Evolutionary conservation across 2,797 vertebrate genomes (phyloP).

Genomic region (Tympanoctomys barrerae): DNA sequence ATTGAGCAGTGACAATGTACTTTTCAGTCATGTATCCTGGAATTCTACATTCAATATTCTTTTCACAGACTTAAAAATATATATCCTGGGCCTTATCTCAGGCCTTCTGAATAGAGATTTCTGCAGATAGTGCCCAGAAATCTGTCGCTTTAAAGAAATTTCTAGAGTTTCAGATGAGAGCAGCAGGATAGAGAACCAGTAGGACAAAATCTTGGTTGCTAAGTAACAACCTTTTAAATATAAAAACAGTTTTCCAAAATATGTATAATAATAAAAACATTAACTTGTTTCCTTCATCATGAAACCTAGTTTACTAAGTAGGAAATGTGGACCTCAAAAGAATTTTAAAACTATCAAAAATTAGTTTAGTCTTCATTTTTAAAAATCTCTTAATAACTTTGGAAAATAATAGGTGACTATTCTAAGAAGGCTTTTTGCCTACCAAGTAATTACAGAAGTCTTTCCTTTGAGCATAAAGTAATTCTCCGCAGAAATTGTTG

Average conservation of each 20-base stretch:
- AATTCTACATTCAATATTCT: not conserved
- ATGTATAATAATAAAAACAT: not conserved
- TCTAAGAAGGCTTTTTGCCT: not conserved
- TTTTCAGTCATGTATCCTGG: not conserved
- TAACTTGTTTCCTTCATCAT: not conserved
- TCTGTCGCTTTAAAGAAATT: not conserved
- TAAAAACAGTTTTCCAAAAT: not conserved
- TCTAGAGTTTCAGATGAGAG: not conserved
- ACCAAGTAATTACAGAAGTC: not conserved
- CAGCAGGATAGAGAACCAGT: not conserved
- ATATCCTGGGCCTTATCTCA: not conserved
- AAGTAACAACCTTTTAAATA: slow-evolving; percentile 26
- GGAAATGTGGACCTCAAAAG: not conserved
- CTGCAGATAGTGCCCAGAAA: not conserved
- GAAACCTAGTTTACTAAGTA: not conserved
- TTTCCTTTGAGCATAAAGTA: not conserved
- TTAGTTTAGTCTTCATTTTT: not conserved
- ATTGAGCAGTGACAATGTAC: not conserved
- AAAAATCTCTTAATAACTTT: not conserved
- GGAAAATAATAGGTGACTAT: not conserved
- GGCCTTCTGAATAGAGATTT: not conserved
- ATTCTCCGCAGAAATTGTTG: not conserved
- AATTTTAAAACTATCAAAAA: not conserved
- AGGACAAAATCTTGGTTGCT: not conserved
- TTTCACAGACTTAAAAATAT: not conserved